Percentiles rank a stretch among this genome's conserved stretches.
phyloP scores from a whole-genome alignment of 2,888 invertebrate genomes.

The Cryptus viduatorius region DNA sequence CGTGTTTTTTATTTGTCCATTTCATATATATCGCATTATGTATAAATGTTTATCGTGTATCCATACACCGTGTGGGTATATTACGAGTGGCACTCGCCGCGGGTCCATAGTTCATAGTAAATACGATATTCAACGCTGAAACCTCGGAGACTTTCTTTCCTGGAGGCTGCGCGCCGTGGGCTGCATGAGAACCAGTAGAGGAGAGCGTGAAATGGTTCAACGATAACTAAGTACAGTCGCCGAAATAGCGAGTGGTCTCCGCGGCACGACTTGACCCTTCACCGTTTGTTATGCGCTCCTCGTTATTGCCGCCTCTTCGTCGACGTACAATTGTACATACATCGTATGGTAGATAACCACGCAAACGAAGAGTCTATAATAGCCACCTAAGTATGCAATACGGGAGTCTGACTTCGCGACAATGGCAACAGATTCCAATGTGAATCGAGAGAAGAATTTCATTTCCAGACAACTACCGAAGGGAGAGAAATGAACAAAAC shows the following conservation, averaged over 20 bases:
- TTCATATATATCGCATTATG: neutral
- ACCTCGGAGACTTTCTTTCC: slow-evolving; percentile 35
- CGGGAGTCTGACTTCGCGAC: slow-evolving; percentile 33
- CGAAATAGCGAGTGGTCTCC: slow-evolving; percentile 51
- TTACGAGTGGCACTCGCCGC: neutral
- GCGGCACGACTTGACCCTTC: slow-evolving; percentile 62
- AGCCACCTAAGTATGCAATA: slow-evolving; percentile 39
- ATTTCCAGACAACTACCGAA: slow-evolving; percentile 29
- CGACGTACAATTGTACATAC: slow-evolving; percentile 24
- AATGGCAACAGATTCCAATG: slow-evolving; percentile 57
- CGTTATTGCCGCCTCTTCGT: slow-evolving; percentile 57
- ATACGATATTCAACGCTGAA: slow-evolving; percentile 10
- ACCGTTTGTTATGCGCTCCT: slow-evolving; percentile 66
- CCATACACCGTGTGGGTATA: slow-evolving; percentile 2
- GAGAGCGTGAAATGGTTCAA: slow-evolving; percentile 44
- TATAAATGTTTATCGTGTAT: slow-evolving; percentile 4
- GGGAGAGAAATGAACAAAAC: neutral
- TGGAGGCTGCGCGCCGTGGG: slow-evolving; percentile 3
- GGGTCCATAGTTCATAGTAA: slow-evolving; percentile 23
- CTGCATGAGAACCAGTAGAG: slow-evolving; percentile 18
- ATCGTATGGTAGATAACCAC: neutral
- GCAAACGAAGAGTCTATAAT: slow-evolving; percentile 41
- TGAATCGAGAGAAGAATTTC: slow-evolving; percentile 55
- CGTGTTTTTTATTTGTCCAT: neutral
- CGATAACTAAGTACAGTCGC: slow-evolving; percentile 33